These are phyloP conservation scores for Popillia japonica DNA, from an alignment of 1,140 invertebrate species.

Conservation along the genomic window DNA sequence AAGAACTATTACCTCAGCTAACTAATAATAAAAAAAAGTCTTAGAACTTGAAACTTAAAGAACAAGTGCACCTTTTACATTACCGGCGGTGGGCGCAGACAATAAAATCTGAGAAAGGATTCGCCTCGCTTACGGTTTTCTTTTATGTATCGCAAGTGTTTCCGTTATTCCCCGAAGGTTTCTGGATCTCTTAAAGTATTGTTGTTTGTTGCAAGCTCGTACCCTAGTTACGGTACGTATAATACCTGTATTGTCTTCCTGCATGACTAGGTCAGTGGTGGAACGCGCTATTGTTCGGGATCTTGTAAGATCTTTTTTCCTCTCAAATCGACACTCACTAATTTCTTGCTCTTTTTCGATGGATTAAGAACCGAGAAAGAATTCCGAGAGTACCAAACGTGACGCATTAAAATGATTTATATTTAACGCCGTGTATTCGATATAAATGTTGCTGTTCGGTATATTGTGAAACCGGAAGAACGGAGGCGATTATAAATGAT, in stretches of 20 bases:
- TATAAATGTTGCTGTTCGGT: not conserved
- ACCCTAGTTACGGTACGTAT: not conserved
- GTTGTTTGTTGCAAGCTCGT: not conserved
- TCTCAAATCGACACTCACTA: not conserved
- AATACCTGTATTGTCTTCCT: not conserved
- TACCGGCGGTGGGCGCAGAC: not conserved
- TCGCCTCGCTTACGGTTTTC: not conserved
- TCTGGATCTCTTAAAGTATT: not conserved
- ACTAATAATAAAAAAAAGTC: too few species aligned
- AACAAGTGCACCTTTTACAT: not conserved
- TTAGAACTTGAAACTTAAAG: too few species aligned
- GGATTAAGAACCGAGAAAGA: too few species aligned
- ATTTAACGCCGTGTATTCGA: not conserved
- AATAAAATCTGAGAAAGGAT: slow-evolving; percentile 11
- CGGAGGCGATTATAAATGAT: too few species aligned
- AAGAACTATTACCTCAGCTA: too few species aligned
- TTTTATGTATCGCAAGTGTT: slow-evolving; percentile 6
- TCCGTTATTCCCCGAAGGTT: slow-evolving; percentile 17
- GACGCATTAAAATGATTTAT: not conserved
- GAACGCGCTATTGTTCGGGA: not conserved
- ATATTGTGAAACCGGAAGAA: too few species aligned
- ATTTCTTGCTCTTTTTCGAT: not conserved
- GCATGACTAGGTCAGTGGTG: slow-evolving; percentile 3
- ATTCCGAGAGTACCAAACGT: not conserved
- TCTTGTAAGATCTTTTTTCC: not conserved